These are phyloP conservation scores for Euclidia mi DNA, from an alignment of 2,888 invertebrate genomes.

Conservation along the genomic window DNA sequence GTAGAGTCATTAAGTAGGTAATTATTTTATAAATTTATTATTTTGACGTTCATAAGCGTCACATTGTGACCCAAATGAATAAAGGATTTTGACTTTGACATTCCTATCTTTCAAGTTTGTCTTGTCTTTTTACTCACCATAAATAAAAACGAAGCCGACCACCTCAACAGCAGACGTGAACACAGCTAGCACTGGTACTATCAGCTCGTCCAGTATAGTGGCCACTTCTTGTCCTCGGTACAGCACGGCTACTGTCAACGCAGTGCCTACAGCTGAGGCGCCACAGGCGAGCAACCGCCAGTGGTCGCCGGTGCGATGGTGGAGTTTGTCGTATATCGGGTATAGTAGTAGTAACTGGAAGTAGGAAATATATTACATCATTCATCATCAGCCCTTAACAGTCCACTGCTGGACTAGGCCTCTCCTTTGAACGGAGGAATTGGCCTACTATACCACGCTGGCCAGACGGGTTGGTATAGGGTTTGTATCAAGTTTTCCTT, in stretches of 20 bases:
- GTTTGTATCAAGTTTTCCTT: too few relatives aligned
- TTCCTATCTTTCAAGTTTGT: too few relatives aligned
- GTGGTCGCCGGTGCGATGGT: conserved; percentile 77
- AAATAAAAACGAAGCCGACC: conserved; percentile 84
- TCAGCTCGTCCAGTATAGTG: conserved; percentile 76
- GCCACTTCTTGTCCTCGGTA: conserved; percentile 76
- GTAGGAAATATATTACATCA: not conserved
- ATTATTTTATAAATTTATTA: too few relatives aligned
- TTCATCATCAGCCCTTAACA: too few relatives aligned
- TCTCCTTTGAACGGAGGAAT: too few relatives aligned
- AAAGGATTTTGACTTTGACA: too few relatives aligned
- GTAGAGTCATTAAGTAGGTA: too few relatives aligned
- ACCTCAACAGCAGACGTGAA: conserved; percentile 80
- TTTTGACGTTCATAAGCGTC: too few relatives aligned
- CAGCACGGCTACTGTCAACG: conserved; percentile 77
- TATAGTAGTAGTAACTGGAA: conserved; percentile 83
- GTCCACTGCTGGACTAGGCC: too few relatives aligned
- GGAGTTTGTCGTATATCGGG: conserved; percentile 82
- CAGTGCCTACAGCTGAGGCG: conserved; percentile 80
- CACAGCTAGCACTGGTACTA: conserved; percentile 76
- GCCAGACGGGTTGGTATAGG: too few relatives aligned
- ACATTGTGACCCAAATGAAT: too few relatives aligned
- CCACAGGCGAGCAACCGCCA: conserved; percentile 84
- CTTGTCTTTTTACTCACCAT: conserved; percentile 74
- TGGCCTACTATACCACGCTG: too few relatives aligned